These are phyloP conservation scores for Mormyrus proboscirostris DNA, from an alignment of 2,797 vertebrate species.

Conservation along the genomic window DNA sequence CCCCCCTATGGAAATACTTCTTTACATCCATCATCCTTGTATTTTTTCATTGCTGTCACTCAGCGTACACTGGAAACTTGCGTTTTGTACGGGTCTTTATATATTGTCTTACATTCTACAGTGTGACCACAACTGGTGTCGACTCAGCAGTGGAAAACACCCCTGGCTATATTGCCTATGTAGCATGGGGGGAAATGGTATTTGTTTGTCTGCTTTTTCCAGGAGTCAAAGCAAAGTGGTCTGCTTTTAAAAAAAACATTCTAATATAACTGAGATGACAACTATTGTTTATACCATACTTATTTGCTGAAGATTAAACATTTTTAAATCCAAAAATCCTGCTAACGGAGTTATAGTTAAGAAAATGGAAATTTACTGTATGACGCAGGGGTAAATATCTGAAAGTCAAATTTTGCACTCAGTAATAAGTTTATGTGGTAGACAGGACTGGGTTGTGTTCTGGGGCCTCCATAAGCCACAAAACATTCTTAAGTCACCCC, in stretches of 20 bases:
- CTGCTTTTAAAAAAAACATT: background rate
- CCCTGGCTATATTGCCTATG: background rate
- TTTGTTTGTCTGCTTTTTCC: background rate
- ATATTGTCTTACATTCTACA: conserved; percentile 4
- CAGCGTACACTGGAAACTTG: background rate
- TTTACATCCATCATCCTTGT: background rate
- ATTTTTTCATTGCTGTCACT: background rate
- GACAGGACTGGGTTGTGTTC: background rate
- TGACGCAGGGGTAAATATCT: background rate
- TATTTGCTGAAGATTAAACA: background rate
- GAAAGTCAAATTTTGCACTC: background rate
- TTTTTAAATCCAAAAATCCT: background rate
- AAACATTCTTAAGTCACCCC: background rate
- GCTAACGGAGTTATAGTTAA: background rate
- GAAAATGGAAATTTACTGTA: background rate
- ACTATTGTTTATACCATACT: background rate
- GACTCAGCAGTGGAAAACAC: background rate
- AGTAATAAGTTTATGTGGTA: background rate
- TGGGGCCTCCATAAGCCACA: background rate
- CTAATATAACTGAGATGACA: background rate
- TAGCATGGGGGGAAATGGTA: background rate
- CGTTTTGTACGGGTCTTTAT: background rate
- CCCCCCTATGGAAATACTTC: background rate
- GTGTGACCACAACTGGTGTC: background rate
- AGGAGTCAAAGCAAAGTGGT: background rate